A percentile compares a stretch with the other conserved stretches of the same genome.
Conservation (phyloP, 2,113 vertebrate genomes). For the Opisthocomus hoazin region DNA sequence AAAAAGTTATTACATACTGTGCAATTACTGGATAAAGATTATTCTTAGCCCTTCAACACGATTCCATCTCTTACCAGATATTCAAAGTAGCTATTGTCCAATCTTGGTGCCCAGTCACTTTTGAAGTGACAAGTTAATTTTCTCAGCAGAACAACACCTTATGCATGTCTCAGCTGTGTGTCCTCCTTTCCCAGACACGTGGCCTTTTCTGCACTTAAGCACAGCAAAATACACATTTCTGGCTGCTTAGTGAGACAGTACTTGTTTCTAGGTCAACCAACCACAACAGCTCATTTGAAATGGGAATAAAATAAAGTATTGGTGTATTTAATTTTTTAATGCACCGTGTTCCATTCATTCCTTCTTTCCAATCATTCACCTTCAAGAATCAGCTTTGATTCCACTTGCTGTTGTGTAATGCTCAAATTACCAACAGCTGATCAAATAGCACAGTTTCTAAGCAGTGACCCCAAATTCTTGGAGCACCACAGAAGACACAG, state of each 20-base stretch:
- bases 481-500: conserved; percentile 56
- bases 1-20: conserved; percentile 8
- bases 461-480: conserved; percentile 48
- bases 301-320: background rate
- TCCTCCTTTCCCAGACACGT: background rate
- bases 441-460: conserved; percentile 65
- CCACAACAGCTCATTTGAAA: background rate
- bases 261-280: conserved; percentile 4
- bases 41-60: background rate
- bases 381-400: conserved; percentile 66
- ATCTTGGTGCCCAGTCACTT: background rate
- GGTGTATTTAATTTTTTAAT: background rate
- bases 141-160: background rate
- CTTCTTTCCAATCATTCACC: conserved; percentile 38
- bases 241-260: background rate
- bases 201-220: background rate
- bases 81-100: conserved; percentile 4
- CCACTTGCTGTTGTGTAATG: conserved; percentile 62
- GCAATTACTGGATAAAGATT: conserved; percentile 24
- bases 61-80: background rate
- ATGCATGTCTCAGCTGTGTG: background rate
- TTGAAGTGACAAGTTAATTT: conserved; percentile 19
- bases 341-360: background rate
- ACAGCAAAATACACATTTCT: background rate
- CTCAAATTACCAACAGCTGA: conserved; percentile 76